Evolutionary conservation across 2,113 vertebrate species (phyloP), one percentile per base, ranked within the genome.

Genomic region (Synchiropus splendidus): DNA sequence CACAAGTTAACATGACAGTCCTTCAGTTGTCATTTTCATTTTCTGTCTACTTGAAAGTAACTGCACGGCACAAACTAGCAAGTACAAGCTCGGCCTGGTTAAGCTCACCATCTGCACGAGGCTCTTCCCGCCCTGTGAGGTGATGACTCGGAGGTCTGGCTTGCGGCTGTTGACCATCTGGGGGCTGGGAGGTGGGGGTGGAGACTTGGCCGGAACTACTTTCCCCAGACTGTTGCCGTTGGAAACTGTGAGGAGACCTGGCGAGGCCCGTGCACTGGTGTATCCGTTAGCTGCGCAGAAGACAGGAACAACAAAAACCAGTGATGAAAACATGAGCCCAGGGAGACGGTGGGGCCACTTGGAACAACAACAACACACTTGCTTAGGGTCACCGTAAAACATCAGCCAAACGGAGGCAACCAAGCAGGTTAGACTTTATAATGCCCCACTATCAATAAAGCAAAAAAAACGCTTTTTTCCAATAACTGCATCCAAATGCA

Each of bases 81-180:
- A 36, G 13, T n/a, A 8, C 34, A 21, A 31, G 48, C 52, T 59
- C 14, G 2, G 54, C 38, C 54, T 45, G 53, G 36, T 61, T 57
- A 49, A 49, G 58, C 92, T 96, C 84, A 97, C 93, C 94, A 97
- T 92, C 67, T 96, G 92, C 91, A 94, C 89, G 18, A 98, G 80
- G 48, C 89, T 91, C 78, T 98, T 98, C 39, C 89, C 83, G 9
- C 89, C 84, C 84, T 97, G 94, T 6, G 93, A 95, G 54, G 94
- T 98, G 89, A 98, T 96, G 59, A 98, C 92, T 2, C 93, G 79
- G 16, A 98, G 84, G 82, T 97, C 94, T 0, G 93, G 94, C 76
- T 96, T 98, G 75, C 93, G 90, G 84, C 83, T 90, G 83, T 72
- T 65, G 41, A 81, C 83, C 15, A 92, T 87, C 83, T 89, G 92